phyloP scores from a whole-genome alignment of 2,797 vertebrate genomes.

The Podarcis lilfordi region DNA sequence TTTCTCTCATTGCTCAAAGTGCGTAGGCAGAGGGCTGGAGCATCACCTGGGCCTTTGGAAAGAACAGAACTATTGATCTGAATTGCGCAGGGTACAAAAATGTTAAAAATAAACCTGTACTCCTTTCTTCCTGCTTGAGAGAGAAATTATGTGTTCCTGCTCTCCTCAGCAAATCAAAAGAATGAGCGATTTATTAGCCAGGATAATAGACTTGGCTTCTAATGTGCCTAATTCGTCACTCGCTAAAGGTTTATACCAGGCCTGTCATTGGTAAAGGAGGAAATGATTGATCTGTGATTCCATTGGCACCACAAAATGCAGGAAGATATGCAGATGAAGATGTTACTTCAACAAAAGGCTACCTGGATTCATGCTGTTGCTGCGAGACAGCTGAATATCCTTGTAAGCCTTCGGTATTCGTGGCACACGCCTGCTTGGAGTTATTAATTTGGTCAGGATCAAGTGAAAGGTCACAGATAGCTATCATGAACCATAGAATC shows the following conservation, averaged over 20 bases:
- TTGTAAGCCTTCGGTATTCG: background rate
- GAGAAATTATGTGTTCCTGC: constrained; percentile 31
- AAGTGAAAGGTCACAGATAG: background rate
- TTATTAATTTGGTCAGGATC: background rate
- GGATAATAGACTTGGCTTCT: constrained; percentile 28
- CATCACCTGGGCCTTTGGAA: constrained; percentile 37
- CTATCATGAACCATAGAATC: background rate
- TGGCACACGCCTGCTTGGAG: background rate
- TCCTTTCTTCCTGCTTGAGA: constrained; percentile 32
- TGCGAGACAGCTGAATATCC: background rate
- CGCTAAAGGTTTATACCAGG: constrained; percentile 25
- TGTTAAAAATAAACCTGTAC: constrained; percentile 46
- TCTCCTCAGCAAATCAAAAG: constrained; percentile 49
- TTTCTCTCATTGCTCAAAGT: constrained; percentile 19
- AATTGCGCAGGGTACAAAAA: constrained; percentile 12
- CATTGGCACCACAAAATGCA: constrained; percentile 14
- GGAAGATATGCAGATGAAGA: background rate
- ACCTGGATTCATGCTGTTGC: background rate
- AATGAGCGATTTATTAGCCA: constrained; percentile 42
- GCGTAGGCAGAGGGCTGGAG: background rate
- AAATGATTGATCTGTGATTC: constrained; percentile 38
- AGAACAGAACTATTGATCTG: constrained; percentile 58
- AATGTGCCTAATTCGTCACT: background rate
- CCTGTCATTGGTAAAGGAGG: constrained; percentile 37
- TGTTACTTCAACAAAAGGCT: background rate